Evolutionary conservation across 2,113 vertebrate species (phyloP).

Genomic region (Gobio gobio): DNA sequence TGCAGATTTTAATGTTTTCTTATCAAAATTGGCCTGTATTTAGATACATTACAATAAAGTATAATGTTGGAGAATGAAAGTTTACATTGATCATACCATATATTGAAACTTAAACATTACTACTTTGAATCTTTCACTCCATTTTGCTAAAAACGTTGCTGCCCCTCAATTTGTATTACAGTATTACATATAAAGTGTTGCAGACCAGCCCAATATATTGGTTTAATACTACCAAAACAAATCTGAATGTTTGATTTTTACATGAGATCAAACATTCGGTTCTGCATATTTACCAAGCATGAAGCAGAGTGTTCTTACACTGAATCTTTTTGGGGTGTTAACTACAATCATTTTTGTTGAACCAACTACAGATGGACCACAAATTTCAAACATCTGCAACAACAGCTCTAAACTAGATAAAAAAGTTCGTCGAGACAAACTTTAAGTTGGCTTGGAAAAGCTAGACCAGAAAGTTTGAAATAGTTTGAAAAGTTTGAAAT

Average conservation of each 20-base stretch:
- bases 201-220: background rate
- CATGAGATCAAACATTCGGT: background rate
- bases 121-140: background rate
- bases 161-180: background rate
- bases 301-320: background rate
- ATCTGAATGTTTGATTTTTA: background rate
- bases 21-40: background rate
- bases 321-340: background rate
- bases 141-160: background rate
- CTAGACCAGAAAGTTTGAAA: too few relatives aligned
- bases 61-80: background rate
- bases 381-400: constrained; percentile 21
- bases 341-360: background rate
- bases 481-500: too few relatives aligned
- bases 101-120: constrained; percentile 7
- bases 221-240: background rate
- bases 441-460: too few relatives aligned
- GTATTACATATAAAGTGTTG: background rate
- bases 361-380: background rate
- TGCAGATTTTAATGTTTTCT: background rate
- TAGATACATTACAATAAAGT: background rate
- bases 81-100: background rate
- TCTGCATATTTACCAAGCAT: background rate
- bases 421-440: too few relatives aligned
- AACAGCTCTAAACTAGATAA: background rate